A percentile compares a stretch with the other conserved stretches of the same genome.
Evolutionary conservation across 2,113 vertebrate species (phyloP).

Genomic region (Salvator merianae): DNA sequence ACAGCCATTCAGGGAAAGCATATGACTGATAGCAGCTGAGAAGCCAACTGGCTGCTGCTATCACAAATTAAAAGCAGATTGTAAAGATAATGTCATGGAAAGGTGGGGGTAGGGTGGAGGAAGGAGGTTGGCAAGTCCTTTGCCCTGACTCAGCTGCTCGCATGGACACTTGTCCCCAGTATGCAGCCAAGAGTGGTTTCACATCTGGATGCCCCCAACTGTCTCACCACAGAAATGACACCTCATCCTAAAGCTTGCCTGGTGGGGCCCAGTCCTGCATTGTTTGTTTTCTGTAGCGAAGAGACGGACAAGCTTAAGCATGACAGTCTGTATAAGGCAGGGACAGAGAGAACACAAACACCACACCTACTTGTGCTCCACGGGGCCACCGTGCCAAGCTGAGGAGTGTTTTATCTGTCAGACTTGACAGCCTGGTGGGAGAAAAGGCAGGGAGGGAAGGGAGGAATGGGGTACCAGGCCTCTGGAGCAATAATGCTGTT

Average conservation of each 20-base stretch:
- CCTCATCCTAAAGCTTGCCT: slow-evolving; percentile 32
- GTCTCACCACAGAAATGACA: slow-evolving; percentile 59
- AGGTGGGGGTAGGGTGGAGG: too few species aligned
- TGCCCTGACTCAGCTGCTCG: slow-evolving; percentile 48
- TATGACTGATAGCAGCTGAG: not conserved
- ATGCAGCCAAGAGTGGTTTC: slow-evolving; percentile 48
- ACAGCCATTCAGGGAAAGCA: not conserved
- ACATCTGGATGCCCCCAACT: slow-evolving; percentile 57
- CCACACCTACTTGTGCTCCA: not conserved
- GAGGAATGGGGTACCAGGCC: not conserved
- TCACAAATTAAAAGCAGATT: slow-evolving; percentile 34
- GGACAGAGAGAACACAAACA: not conserved
- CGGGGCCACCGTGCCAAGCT: not conserved
- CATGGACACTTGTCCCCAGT: slow-evolving; percentile 43
- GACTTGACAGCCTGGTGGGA: not conserved
- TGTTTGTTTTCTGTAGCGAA: slow-evolving; percentile 1
- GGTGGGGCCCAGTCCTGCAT: not conserved
- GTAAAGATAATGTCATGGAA: not conserved
- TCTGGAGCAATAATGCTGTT: not conserved
- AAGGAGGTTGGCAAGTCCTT: slow-evolving; percentile 26
- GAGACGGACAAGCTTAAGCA: slow-evolving; percentile 1
- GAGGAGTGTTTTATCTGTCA: not conserved
- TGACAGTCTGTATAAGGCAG: not conserved
- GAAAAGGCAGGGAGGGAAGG: not conserved
- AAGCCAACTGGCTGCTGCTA: slow-evolving; percentile 14